phyloP scores from a whole-genome alignment of 2,113 vertebrate genomes.

The Maccullochella peelii region DNA sequence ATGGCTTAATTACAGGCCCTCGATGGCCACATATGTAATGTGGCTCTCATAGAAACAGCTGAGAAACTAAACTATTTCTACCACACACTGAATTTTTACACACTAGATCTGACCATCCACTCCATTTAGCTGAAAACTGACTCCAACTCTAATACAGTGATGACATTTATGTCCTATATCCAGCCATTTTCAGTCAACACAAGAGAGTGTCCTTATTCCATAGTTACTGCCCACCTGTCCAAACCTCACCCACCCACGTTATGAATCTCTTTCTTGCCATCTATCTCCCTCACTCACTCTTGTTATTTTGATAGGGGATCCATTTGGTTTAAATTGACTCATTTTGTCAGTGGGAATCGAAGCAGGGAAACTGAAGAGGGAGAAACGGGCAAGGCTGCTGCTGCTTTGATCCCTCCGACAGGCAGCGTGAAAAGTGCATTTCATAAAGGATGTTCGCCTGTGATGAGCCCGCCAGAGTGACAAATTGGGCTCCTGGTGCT shows the following conservation, averaged over 20 bases:
- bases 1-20: neutral
- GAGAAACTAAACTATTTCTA: neutral
- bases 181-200: slow-evolving; percentile 46
- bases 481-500: slow-evolving; percentile 80
- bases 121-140: slow-evolving; percentile 26
- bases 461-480: slow-evolving; percentile 82
- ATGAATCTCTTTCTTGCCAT: slow-evolving; percentile 53
- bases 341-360: slow-evolving; percentile 78
- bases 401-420: slow-evolving; percentile 82
- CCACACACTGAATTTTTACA: neutral
- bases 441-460: slow-evolving; percentile 83
- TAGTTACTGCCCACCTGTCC: slow-evolving; percentile 57
- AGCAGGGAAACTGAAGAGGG: slow-evolving; percentile 63
- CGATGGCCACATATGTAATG: no score
- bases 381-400: slow-evolving; percentile 55
- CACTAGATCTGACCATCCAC: neutral
- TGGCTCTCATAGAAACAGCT: neutral
- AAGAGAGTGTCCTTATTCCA: slow-evolving; percentile 45
- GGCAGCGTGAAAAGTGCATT: slow-evolving; percentile 83
- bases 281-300: slow-evolving; percentile 47
- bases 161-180: slow-evolving; percentile 32
- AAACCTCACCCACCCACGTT: slow-evolving; percentile 40
- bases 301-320: slow-evolving; percentile 78
- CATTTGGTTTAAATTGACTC: slow-evolving; percentile 81
- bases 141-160: slow-evolving; percentile 9